phyloP scores from a whole-genome alignment of 2,113 vertebrate species.

The Sisor rabdophorus region DNA sequence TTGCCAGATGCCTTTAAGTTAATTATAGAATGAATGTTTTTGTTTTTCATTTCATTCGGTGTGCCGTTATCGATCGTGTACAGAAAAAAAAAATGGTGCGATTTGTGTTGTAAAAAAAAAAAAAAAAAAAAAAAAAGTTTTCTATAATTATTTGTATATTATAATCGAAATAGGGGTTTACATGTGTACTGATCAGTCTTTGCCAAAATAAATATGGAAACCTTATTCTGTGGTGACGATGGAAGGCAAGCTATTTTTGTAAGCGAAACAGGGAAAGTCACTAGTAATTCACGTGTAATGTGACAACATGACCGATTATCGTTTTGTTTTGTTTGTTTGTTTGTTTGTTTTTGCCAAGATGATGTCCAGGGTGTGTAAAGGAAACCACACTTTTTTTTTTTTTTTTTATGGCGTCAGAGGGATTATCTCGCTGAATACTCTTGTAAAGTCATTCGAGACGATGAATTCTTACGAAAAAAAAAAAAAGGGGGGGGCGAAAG shows the following conservation, averaged over 20 bases:
- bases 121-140: too few relatives aligned
- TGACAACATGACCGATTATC: slow-evolving; percentile 31
- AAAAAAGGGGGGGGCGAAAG: too few relatives aligned
- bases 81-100: slow-evolving; percentile 71
- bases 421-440: slow-evolving; percentile 1
- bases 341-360: slow-evolving; percentile 22
- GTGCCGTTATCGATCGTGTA: slow-evolving; percentile 73
- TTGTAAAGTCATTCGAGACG: neutral
- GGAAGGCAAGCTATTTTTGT: slow-evolving; percentile 50
- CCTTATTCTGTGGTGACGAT: slow-evolving; percentile 33
- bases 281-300: slow-evolving; percentile 40
- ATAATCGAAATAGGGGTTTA: slow-evolving; percentile 69
- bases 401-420: neutral
- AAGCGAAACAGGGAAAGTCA: slow-evolving; percentile 42
- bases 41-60: slow-evolving; percentile 64
- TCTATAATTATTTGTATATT: slow-evolving; percentile 79
- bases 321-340: too few relatives aligned
- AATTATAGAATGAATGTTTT: slow-evolving; percentile 61
- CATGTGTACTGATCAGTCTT: slow-evolving; percentile 65
- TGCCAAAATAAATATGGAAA: slow-evolving; percentile 59
- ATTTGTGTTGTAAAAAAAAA: slow-evolving; percentile 75
- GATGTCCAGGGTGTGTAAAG: slow-evolving; percentile 24
- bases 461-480: neutral
- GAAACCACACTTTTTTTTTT: slow-evolving; percentile 16
- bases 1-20: slow-evolving; percentile 76